These are phyloP conservation scores for Danio albolineatus DNA, from an alignment of 2,797 vertebrate genomes.

Conservation along the genomic window DNA sequence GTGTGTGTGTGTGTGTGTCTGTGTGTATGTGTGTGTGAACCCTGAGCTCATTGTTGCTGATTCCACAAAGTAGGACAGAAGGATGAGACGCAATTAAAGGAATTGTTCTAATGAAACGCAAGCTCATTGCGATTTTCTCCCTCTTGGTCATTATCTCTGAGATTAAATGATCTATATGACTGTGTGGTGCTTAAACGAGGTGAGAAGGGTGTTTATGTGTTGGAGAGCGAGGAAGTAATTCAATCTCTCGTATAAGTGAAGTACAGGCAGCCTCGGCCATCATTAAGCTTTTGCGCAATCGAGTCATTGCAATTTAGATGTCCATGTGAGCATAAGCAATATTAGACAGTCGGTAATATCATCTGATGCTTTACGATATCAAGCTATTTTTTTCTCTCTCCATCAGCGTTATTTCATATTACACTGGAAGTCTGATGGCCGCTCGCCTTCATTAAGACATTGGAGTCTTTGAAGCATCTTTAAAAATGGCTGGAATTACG, in stretches of 20 bases:
- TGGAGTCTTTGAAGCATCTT: conserved; percentile 13
- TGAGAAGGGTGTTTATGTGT: conserved; percentile 72
- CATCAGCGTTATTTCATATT: conserved; percentile 76
- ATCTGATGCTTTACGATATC: conserved; percentile 72
- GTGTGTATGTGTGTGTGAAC: conserved; percentile 73
- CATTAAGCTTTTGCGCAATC: conserved; percentile 80
- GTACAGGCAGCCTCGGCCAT: conserved; percentile 78
- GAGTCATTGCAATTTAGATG: conserved; percentile 83
- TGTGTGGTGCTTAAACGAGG: conserved; percentile 67
- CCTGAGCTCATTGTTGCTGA: conserved; percentile 65
- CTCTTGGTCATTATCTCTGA: conserved; percentile 75
- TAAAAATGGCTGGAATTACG: conserved; percentile 4
- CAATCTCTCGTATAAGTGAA: conserved; percentile 83
- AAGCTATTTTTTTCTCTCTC: conserved; percentile 57
- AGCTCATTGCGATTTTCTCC: conserved; percentile 72
- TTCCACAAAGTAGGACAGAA: conserved; percentile 70
- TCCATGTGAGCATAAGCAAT: conserved; percentile 81
- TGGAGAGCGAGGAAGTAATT: conserved; percentile 78
- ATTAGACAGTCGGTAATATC: conserved; percentile 79
- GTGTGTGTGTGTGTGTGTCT: conserved; percentile 73
- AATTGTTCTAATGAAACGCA: conserved; percentile 77
- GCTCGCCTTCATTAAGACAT: conserved; percentile 52
- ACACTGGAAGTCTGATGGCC: conserved; percentile 74
- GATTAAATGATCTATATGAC: conserved; percentile 79
- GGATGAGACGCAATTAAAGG: conserved; percentile 74